phyloP scores from a whole-genome alignment of 1,140 invertebrate species.

The Panulirus ornatus region DNA sequence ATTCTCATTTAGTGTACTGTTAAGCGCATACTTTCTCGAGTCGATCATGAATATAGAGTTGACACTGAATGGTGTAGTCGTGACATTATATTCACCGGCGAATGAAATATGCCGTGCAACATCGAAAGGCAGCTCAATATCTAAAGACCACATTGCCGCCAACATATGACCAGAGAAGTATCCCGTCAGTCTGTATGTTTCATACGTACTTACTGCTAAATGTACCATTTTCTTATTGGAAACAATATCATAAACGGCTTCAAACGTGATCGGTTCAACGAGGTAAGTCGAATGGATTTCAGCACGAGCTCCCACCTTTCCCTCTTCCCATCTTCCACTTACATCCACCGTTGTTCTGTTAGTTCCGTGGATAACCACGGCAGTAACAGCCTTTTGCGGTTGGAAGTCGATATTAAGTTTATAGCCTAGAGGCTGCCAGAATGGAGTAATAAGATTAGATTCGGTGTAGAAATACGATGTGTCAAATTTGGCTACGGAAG shows the following conservation, averaged over 20 bases:
- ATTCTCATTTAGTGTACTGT: no score
- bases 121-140: no score
- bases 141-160: no score
- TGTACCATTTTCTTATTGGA: not conserved
- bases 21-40: no score
- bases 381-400: not conserved
- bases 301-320: not conserved
- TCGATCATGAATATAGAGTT: no score
- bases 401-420: slow-evolving; percentile 43
- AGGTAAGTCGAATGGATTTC: slow-evolving; percentile 32
- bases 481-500: not conserved
- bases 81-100: no score
- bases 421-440: slow-evolving; percentile 58
- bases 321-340: not conserved
- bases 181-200: slow-evolving; percentile 26
- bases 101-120: no score
- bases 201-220: not conserved
- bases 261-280: slow-evolving; percentile 10
- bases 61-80: no score
- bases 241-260: slow-evolving; percentile 30
- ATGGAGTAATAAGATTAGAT: slow-evolving; percentile 35
- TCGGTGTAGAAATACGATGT: not conserved
- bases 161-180: slow-evolving; percentile 28
- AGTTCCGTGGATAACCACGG: slow-evolving; percentile 2
- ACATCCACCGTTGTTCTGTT: slow-evolving; percentile 24